A percentile compares a stretch with the other conserved stretches of the same genome.
Evolutionary conservation across 2,888 invertebrate genomes (phyloP).

Genomic region (Dolomedes plantarius): DNA sequence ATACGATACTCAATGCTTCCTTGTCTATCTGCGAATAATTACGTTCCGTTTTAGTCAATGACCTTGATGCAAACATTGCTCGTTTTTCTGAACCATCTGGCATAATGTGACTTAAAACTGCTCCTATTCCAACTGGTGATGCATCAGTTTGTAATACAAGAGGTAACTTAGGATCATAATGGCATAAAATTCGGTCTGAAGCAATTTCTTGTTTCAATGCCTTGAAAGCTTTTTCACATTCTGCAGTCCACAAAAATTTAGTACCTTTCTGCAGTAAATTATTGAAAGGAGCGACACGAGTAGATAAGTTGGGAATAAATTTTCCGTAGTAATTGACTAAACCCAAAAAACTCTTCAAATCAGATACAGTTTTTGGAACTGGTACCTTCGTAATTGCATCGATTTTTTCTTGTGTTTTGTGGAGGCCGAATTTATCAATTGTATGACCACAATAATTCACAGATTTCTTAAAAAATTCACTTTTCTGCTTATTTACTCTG

Average conservation of each 20-base stretch:
- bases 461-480: conserved; percentile 31
- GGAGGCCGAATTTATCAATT: conserved; percentile 45
- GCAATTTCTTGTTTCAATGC: conserved; percentile 41
- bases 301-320: conserved; percentile 51
- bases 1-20: conserved; percentile 75
- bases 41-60: conserved; percentile 74
- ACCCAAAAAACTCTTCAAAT: conserved; percentile 46
- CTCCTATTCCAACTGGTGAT: conserved; percentile 75
- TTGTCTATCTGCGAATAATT: conserved; percentile 76
- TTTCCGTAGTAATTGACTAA: conserved; percentile 45
- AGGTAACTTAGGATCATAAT: conserved; percentile 74
- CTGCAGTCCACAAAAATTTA: conserved; percentile 47
- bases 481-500: conserved; percentile 13
- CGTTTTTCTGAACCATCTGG: conserved; percentile 76
- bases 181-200: conserved; percentile 72
- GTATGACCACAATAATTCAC: conserved; percentile 34
- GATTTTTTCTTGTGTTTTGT: conserved; percentile 42
- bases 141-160: conserved; percentile 76
- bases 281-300: conserved; percentile 44
- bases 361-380: conserved; percentile 38
- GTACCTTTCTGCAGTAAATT: conserved; percentile 47
- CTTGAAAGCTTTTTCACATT: conserved; percentile 50
- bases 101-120: conserved; percentile 75
- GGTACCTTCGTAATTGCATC: conserved; percentile 38
- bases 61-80: conserved; percentile 77